Percentiles rank a stretch among this genome's conserved stretches.
phyloP scores from a whole-genome alignment of 2,888 invertebrate genomes.

The Anodontia alba region DNA sequence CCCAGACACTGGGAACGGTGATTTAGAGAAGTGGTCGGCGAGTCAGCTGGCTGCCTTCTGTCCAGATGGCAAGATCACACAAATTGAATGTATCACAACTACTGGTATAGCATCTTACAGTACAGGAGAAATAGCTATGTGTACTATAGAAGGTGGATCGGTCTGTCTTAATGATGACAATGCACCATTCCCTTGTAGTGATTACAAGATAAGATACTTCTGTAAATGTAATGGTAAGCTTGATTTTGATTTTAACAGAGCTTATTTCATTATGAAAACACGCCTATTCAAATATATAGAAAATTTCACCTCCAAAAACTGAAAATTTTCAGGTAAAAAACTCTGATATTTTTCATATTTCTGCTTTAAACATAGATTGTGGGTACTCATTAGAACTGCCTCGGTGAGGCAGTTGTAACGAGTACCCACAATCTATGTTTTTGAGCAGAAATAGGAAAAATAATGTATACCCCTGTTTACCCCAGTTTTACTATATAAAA shows the following conservation, averaged over 20 bases:
- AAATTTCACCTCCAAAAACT: no score
- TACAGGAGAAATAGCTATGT: conserved; percentile 73
- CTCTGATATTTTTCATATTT: no score
- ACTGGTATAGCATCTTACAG: conserved; percentile 65
- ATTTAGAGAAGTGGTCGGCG: conserved; percentile 27
- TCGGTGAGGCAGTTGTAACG: no score
- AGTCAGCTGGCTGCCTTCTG: conserved; percentile 64
- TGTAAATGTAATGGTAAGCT: conserved; percentile 46
- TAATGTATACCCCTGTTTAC: no score
- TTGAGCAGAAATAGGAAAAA: no score
- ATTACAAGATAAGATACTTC: conserved; percentile 80
- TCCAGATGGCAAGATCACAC: conserved; percentile 71
- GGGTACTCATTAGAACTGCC: no score
- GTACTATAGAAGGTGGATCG: conserved; percentile 64
- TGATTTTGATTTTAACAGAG: not conserved
- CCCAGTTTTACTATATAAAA: no score
- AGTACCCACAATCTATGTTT: no score
- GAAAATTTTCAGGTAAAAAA: no score
- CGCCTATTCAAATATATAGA: no score
- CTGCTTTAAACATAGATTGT: no score
- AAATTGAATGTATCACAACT: conserved; percentile 74
- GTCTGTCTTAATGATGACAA: conserved; percentile 86
- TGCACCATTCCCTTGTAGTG: conserved; percentile 72
- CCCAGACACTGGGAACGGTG: conserved; percentile 53
- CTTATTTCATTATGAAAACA: no score